These are phyloP conservation scores for Channa striata DNA, from an alignment of 2,797 vertebrate genomes.

Conservation along the genomic window DNA sequence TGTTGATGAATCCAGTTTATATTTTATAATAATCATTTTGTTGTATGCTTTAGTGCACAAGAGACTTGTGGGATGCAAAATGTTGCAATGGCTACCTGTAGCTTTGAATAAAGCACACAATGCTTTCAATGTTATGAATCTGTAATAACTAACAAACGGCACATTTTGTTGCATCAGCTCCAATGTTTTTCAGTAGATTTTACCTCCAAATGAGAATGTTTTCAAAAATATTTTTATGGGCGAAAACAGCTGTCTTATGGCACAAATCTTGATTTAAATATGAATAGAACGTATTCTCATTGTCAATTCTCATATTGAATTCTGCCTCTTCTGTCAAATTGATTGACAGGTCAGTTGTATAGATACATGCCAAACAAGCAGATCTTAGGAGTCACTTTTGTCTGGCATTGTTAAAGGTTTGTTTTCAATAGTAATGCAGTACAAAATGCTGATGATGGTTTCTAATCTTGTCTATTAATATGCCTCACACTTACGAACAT, in stretches of 20 bases:
- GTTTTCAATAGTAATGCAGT: background rate
- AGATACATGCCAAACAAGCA: background rate
- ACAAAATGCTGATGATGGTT: background rate
- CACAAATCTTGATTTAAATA: background rate
- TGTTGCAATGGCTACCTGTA: background rate
- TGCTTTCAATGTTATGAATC: too few species aligned
- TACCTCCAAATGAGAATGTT: background rate
- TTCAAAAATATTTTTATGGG: background rate
- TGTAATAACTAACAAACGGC: background rate
- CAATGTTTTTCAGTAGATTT: background rate
- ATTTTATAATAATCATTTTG: background rate
- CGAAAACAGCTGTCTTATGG: background rate
- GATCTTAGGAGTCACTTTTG: background rate
- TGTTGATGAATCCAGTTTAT: background rate
- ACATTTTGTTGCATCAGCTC: background rate
- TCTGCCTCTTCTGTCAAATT: constrained; percentile 8
- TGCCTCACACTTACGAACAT: constrained; percentile 4
- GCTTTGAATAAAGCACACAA: background rate
- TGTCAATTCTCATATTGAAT: background rate
- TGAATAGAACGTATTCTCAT: background rate
- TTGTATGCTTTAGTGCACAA: background rate
- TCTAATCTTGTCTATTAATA: constrained; percentile 6
- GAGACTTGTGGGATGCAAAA: background rate
- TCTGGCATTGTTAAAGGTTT: background rate
- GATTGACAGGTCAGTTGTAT: constrained; percentile 2